Evolutionary conservation across 2,888 invertebrate genomes (phyloP), one percentile per base, ranked within the genome.

Genomic region (Euproctis similis): DNA sequence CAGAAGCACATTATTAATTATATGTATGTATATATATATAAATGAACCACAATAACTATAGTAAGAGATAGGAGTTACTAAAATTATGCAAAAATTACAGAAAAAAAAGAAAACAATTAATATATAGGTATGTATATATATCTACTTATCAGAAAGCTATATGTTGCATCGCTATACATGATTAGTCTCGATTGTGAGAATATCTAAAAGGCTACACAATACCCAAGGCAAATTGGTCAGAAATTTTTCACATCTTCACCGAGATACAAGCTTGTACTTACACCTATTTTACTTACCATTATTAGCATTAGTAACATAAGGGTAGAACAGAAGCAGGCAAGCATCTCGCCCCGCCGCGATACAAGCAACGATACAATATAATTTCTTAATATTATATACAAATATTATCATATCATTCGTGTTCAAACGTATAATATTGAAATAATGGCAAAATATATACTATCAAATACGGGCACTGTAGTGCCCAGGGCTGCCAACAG

Each of bases 161-260:
- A 53, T 57, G 45, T 71, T 71, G 78, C 76, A 68, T 65, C 70
- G 74, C 74, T 73, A 75, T 73, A 82, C 78, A 82, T 78, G 76
- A 78, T 81, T 76, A 48, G 55, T 77, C 64, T 66, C 72, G 72
- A 76, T 81, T 62, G 65, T 69, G 75, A 73, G 57, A 57, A n/a
- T 54, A 24, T 70, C 75, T 78, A 77, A 72, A 72, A 78, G 66
- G 81, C 82, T 81, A 80, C 84, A 80, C 74, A 82, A 84, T 82
- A 80, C 68, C 72, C 70, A 84, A 85, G 85, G 85, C 84, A 77
- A 72, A 78, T 85, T 85, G 85, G 85, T 85, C 85, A 81, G 75
- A 81, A 69, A 72, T 71, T n/a, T 72, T 73, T 59, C 68, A 71
- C 71, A 63, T 69, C 69, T 73, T 70, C 59, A 69, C 72, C 74